These are phyloP conservation scores for Carpatolechia fugitivella DNA, from an alignment of 2,888 invertebrate genomes.

Conservation along the genomic window DNA sequence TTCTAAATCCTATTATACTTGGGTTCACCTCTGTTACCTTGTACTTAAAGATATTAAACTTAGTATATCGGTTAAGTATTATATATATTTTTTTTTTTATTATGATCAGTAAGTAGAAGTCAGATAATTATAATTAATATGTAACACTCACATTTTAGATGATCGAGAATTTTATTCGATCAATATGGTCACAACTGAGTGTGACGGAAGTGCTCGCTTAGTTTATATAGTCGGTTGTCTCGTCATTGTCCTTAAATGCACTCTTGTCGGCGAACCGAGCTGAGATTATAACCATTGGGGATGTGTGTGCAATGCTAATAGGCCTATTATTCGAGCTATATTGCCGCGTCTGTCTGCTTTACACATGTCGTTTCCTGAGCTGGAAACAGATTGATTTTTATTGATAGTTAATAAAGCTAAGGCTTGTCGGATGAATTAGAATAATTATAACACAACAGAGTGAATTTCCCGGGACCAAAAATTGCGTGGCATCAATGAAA, in stretches of 20 bases:
- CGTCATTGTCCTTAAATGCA: slow-evolving; percentile 48
- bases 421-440: not conserved
- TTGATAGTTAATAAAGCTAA: not conserved
- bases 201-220: slow-evolving; percentile 21
- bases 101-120: not conserved
- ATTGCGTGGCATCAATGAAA: too few relatives aligned
- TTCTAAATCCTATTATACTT: too few relatives aligned
- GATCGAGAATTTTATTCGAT: not conserved
- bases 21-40: too few relatives aligned
- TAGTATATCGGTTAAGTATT: too few relatives aligned
- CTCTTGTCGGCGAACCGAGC: slow-evolving; percentile 33
- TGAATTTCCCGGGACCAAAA: too few relatives aligned
- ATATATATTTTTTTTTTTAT: too few relatives aligned
- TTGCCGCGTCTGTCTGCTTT: slow-evolving; percentile 22
- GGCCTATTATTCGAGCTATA: slow-evolving; percentile 29
- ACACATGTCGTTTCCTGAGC: slow-evolving; percentile 24
- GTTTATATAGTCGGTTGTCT: slow-evolving; percentile 47
- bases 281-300: slow-evolving; percentile 44
- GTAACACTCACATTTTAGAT: not conserved
- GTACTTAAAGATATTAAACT: too few relatives aligned
- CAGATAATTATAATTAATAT: not conserved
- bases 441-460: too few relatives aligned
- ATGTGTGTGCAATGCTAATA: slow-evolving; percentile 40
- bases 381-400: slow-evolving; percentile 8
- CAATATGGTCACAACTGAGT: slow-evolving; percentile 1